Conservation (phyloP, 2,113 vertebrate species). For the Heterocephalus glaber region DNA sequence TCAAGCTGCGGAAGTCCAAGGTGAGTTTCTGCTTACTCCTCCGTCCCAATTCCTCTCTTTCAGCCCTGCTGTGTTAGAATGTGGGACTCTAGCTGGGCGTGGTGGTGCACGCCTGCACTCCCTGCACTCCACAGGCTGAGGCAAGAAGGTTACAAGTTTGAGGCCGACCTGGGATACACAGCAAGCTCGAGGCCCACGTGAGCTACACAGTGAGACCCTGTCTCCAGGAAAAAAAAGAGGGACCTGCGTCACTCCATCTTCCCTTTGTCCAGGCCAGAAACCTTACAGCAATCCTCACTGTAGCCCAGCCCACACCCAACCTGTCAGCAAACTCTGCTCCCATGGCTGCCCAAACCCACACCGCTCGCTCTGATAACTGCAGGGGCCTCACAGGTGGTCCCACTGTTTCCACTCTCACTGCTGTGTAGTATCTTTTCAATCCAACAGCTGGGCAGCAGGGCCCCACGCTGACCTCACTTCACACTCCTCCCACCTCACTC, state of each 20-base stretch:
- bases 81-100: neutral
- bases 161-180: neutral
- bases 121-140: neutral
- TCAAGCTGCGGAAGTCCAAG: neutral
- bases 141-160: neutral
- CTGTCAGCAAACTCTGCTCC: slow-evolving; percentile 12
- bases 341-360: neutral
- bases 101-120: neutral
- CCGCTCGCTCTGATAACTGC: neutral
- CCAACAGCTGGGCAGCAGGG: neutral
- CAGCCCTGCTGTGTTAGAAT: neutral
- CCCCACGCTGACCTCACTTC: neutral
- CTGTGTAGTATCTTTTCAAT: neutral
- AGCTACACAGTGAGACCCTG: neutral
- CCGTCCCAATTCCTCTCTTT: neutral
- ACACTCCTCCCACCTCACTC: neutral
- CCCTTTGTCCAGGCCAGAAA: neutral
- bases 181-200: neutral
- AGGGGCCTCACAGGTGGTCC: neutral
- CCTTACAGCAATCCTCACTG: neutral
- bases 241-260: neutral
- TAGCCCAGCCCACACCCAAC: neutral
- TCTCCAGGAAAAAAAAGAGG: neutral
- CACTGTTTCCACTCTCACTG: neutral
- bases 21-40: neutral